Percentiles rank a stretch among this genome's conserved stretches.
Evolutionary conservation across 2,797 vertebrate genomes (phyloP).

Genomic region (Lacerta bilineata): DNA sequence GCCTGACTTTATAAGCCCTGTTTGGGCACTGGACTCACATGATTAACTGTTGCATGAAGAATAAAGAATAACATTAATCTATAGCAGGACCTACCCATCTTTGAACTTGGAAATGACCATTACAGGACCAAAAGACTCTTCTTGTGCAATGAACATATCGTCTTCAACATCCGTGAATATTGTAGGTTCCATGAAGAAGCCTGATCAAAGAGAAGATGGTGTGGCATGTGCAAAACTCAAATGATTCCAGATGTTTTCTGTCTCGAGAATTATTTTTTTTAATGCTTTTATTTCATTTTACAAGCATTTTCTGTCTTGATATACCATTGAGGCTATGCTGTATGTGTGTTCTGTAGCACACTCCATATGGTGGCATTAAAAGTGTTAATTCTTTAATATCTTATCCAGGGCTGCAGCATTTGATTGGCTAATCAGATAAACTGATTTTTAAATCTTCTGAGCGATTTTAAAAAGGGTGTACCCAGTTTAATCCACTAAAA

Average conservation of each 20-base stretch:
- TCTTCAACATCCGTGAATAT: constrained; percentile 95
- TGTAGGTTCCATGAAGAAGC: constrained; percentile 98
- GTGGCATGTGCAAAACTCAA: constrained; percentile 4
- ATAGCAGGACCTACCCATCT: constrained; percentile 85
- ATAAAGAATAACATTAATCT: neutral
- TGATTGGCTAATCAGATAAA: neutral
- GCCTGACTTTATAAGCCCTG: neutral
- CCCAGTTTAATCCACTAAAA: neutral
- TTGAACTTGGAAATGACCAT: constrained; percentile 98
- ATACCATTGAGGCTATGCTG: neutral
- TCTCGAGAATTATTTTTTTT: no score
- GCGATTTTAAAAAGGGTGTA: neutral
- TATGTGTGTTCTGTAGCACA: neutral
- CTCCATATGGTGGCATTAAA: neutral
- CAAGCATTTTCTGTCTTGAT: neutral
- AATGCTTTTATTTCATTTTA: no score
- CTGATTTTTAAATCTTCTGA: neutral
- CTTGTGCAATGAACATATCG: constrained; percentile 95
- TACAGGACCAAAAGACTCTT: constrained; percentile 96
- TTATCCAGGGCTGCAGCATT: neutral
- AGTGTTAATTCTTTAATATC: neutral
- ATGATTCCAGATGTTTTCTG: neutral
- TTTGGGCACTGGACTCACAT: neutral
- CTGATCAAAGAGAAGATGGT: constrained; percentile 73
- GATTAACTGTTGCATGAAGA: neutral